Evolutionary conservation across 2,113 vertebrate genomes (phyloP), one percentile per base, ranked within the genome.

Genomic region (Sterna hirundo): DNA sequence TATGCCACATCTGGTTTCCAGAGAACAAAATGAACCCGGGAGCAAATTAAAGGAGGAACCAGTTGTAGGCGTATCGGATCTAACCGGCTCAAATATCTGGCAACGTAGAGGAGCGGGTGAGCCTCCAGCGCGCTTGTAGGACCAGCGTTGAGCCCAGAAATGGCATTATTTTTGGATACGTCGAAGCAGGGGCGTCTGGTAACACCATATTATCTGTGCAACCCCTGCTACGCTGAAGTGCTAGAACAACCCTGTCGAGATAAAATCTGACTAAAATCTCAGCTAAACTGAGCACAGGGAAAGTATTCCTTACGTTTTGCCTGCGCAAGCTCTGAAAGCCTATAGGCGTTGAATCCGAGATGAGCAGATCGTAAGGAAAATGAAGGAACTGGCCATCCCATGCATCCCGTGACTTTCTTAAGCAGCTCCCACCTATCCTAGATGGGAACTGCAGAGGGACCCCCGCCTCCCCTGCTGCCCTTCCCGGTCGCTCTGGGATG

Each of bases 1-100:
- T 95, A 82, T 97, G 90, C 94, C 97, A 95, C 95, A 95, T 97
- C 96, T 96, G 94, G 74, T 88, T 97, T 94, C 78, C 91, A 69
- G 87, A 95, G 92, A 95, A 88, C 93, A 93, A 96, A 96, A 90
- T 62, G 62, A 92, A 51, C 68, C 3, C 2, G 94, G 86, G 30
- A 86, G 71, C 64, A 97, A 96, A 96, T 93, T 94, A 93, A 96
- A 94, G 90, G 61, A 81, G 52, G 49, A 80, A 69, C 32, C 74
- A 79, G 57, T 82, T 86, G 79, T 36, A 79, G n/a, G 40, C 0
- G 3, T 69, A 70, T 78, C 30, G 3, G 46, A 71, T 76, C 54
- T 51, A 77, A 86, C 49, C 74, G 61, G 94, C 91, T 90, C 91
- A 94, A 95, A 36, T 94, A 57, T 46, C 65, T 81, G 81, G 9